phyloP scores from a whole-genome alignment of 2,888 invertebrate genomes.

The Platycheirus rosarum region DNA sequence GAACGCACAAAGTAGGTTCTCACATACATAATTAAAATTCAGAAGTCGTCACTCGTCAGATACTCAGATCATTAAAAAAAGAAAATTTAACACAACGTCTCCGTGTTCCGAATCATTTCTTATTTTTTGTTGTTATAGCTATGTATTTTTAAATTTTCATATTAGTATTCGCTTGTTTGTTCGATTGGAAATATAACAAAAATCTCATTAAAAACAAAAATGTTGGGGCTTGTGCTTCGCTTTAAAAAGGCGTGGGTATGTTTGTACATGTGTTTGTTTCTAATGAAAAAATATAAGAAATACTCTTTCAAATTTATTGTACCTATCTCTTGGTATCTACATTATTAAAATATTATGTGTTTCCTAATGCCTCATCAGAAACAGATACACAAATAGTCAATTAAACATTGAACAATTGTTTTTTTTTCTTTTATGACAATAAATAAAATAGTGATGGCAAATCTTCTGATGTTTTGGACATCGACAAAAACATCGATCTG shows the following conservation, averaged over 20 bases:
- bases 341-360: conserved; percentile 64
- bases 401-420: conserved; percentile 55
- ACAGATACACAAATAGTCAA: conserved; percentile 34
- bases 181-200: conserved; percentile 66
- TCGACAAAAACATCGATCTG: too few relatives aligned
- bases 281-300: conserved; percentile 32
- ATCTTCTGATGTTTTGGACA: conserved; percentile 44
- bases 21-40: conserved; percentile 70
- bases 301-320: conserved; percentile 29
- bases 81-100: conserved; percentile 69
- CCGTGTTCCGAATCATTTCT: conserved; percentile 77
- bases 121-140: conserved; percentile 50
- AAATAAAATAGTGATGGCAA: too few relatives aligned
- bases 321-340: conserved; percentile 56
- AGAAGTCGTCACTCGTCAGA: conserved; percentile 74
- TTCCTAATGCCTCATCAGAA: conserved; percentile 28
- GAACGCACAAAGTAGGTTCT: conserved; percentile 64
- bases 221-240: conserved; percentile 30
- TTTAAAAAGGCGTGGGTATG: conserved; percentile 13
- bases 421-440: conserved; percentile 49
- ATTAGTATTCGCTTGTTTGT: conserved; percentile 60
- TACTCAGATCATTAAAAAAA: conserved; percentile 81
- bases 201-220: conserved; percentile 62
- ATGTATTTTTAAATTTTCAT: conserved; percentile 31
- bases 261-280: conserved; percentile 13